Percentiles rank a stretch among this genome's conserved stretches.
Conservation (phyloP, 2,888 invertebrate genomes). For the Volucella inanis region DNA sequence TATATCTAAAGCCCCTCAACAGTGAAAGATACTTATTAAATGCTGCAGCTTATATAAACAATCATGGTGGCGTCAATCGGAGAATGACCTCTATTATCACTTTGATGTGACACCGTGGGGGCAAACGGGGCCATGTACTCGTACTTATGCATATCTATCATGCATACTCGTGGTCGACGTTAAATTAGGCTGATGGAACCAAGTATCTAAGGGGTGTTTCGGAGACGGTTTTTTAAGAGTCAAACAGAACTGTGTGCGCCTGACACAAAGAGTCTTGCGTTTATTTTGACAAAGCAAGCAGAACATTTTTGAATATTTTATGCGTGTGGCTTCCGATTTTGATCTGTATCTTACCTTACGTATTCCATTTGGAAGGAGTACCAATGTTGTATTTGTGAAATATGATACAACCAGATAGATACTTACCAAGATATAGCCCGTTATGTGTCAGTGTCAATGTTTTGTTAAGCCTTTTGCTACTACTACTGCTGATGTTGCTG, state of each 20-base stretch:
- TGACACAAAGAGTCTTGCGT: conserved; percentile 25
- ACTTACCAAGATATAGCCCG: neutral
- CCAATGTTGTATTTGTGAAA: neutral
- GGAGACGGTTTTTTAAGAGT: conserved; percentile 24
- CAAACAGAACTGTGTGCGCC: conserved; percentile 28
- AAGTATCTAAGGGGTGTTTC: conserved; percentile 8
- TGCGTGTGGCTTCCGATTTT: conserved; percentile 48
- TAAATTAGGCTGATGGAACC: conserved; percentile 27
- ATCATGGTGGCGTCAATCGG: conserved; percentile 51
- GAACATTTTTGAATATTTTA: conserved; percentile 63
- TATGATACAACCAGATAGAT: neutral
- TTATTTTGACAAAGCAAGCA: conserved; percentile 29
- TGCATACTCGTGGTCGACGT: conserved; percentile 9
- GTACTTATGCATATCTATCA: conserved; percentile 13
- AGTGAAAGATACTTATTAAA: conserved; percentile 46
- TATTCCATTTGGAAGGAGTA: conserved; percentile 60
- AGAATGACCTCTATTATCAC: conserved; percentile 60
- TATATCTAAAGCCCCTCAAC: conserved; percentile 18
- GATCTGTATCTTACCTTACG: conserved; percentile 62
- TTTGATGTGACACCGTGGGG: conserved; percentile 36
- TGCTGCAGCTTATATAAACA: conserved; percentile 52
- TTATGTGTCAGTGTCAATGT: conserved; percentile 56
- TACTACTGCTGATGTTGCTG: too few species aligned
- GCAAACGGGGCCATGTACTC: too few species aligned
- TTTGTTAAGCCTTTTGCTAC: conserved; percentile 28